Evolutionary conservation across 2,888 invertebrate species (phyloP).

Genomic region (Drosophila falleni): DNA sequence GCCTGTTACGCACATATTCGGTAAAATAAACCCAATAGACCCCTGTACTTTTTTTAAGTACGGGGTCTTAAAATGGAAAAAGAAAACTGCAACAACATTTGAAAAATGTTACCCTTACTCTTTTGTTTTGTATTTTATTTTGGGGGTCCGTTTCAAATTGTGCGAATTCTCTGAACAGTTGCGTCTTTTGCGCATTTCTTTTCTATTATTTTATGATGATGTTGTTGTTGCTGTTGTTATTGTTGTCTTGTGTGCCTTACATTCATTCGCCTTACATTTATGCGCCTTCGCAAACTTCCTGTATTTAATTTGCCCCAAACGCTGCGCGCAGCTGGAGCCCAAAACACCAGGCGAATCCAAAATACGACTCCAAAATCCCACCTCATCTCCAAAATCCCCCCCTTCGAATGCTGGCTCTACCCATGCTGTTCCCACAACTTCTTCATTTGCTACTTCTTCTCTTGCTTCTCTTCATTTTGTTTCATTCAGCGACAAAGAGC

Average conservation of each 20-base stretch:
- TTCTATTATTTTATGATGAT: conserved; percentile 66
- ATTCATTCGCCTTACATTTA: conserved; percentile 43
- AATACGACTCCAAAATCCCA: conserved; percentile 28
- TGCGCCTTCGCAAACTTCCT: conserved; percentile 53
- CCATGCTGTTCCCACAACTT: neutral
- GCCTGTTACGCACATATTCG: no score
- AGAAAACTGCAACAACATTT: conserved; percentile 47
- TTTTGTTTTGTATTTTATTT: conserved; percentile 1
- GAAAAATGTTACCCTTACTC: conserved; percentile 36
- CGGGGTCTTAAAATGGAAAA: no score
- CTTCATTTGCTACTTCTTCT: neutral
- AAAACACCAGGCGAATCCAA: conserved; percentile 35
- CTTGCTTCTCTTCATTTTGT: neutral
- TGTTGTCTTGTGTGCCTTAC: conserved; percentile 35
- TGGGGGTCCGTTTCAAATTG: conserved; percentile 20
- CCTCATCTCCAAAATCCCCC: neutral
- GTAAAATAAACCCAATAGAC: no score
- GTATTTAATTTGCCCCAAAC: conserved; percentile 71
- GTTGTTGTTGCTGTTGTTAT: conserved; percentile 18
- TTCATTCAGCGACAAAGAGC: conserved; percentile 42
- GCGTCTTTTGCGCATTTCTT: conserved; percentile 53
- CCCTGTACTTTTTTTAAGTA: no score
- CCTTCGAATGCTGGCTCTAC: neutral
- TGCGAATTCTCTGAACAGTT: conserved; percentile 46
- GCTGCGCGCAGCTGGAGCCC: conserved; percentile 53